Percentiles rank a stretch among this genome's conserved stretches.
phyloP scores from a whole-genome alignment of 2,113 vertebrate species.

The Rhagologus leucostigma region DNA sequence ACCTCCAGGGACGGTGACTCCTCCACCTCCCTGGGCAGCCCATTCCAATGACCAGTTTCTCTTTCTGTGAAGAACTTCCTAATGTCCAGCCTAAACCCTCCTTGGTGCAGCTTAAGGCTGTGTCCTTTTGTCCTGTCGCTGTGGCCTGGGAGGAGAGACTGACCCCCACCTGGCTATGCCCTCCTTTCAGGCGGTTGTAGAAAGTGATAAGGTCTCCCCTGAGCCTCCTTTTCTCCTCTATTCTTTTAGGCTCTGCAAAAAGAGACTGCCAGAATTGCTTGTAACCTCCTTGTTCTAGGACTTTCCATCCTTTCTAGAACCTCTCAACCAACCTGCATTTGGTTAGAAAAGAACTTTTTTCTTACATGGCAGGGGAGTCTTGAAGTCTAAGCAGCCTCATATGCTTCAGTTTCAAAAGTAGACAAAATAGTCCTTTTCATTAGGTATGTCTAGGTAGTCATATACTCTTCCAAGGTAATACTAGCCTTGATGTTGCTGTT shows the following conservation, averaged over 20 bases:
- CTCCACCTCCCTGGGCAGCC: not conserved
- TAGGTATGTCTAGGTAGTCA: not conserved
- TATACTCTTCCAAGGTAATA: not conserved
- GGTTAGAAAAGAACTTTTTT: not conserved
- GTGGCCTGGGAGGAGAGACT: not conserved
- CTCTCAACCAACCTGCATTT: not conserved
- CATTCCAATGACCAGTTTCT: not conserved
- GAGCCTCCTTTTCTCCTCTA: not conserved
- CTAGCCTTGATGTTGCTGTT: not conserved
- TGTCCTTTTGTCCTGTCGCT: not conserved
- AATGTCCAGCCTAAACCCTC: not conserved
- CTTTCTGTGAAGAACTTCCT: not conserved
- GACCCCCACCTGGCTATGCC: rapidly evolving
- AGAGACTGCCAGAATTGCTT: not conserved
- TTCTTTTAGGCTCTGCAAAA: not conserved
- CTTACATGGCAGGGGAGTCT: not conserved
- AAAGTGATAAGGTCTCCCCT: not conserved
- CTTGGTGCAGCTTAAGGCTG: not conserved
- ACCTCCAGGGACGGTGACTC: no score
- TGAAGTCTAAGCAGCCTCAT: not conserved
- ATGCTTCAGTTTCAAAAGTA: not conserved
- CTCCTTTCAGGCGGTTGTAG: no score
- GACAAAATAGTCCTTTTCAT: not conserved
- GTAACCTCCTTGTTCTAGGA: not conserved
- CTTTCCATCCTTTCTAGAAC: not conserved